Evolutionary conservation across 2,888 invertebrate species (phyloP).

Genomic region (Ramazzottius varieornatus): DNA sequence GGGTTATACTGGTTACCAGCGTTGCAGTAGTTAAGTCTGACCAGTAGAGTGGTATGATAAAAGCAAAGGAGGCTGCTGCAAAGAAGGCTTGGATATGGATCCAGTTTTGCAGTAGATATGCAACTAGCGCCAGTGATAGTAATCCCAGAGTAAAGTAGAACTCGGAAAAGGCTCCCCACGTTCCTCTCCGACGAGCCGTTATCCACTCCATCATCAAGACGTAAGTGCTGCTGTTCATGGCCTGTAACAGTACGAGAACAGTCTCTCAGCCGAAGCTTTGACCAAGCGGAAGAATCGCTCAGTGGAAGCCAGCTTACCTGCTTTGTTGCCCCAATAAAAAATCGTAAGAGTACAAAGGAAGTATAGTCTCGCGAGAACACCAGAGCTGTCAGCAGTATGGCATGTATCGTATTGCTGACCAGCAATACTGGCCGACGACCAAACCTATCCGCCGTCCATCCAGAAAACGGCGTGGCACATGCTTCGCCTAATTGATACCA

Average conservation of each 20-base stretch:
- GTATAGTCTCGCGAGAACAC: slow-evolving; percentile 6
- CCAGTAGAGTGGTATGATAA: background rate
- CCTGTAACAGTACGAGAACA: too few species aligned
- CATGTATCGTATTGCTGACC: background rate
- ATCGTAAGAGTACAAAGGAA: slow-evolving; percentile 5
- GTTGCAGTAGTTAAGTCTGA: too few species aligned
- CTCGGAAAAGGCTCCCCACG: background rate
- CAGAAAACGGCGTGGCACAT: slow-evolving; percentile 4
- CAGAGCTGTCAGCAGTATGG: slow-evolving; percentile 4
- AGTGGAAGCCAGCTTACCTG: too few species aligned
- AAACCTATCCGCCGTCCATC: slow-evolving; percentile 5
- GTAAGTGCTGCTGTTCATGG: background rate
- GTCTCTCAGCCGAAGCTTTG: too few species aligned
- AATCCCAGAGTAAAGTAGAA: background rate
- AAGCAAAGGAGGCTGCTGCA: background rate
- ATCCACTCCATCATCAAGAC: background rate
- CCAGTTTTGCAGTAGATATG: background rate
- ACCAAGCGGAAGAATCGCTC: too few species aligned
- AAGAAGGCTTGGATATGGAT: background rate
- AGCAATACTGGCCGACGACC: slow-evolving; percentile 3
- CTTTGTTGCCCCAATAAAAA: slow-evolving; percentile 5
- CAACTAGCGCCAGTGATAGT: background rate
- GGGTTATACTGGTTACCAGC: too few species aligned
- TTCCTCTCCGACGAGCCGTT: background rate
- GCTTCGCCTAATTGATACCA: slow-evolving; percentile 3